Evolutionary conservation across 92 coral and sea anemone species (phyloP).

Genomic region (Diadumene lineata): DNA sequence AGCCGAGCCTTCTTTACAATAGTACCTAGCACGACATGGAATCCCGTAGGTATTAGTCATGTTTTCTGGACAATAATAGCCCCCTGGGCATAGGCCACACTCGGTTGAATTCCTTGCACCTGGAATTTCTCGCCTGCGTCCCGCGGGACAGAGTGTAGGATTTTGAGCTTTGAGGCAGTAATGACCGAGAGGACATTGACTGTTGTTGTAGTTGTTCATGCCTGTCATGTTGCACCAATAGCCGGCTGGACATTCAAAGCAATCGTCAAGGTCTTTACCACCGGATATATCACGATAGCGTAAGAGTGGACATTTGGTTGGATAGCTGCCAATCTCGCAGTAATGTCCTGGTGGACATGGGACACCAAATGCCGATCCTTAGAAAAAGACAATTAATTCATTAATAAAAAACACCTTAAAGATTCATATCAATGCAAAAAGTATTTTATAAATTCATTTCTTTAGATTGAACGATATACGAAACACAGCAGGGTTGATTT

Average conservation of each 20-base stretch:
- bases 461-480: too few relatives aligned
- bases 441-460: too few relatives aligned
- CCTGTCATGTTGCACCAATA: slow-evolving; percentile 97
- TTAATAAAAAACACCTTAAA: too few relatives aligned
- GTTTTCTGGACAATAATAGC: slow-evolving; percentile 83
- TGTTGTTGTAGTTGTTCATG: slow-evolving; percentile 79
- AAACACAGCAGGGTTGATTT: too few relatives aligned
- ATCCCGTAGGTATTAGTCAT: slow-evolving; percentile 76
- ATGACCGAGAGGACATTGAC: slow-evolving; percentile 90
- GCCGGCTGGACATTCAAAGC: slow-evolving; percentile 96
- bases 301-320: slow-evolving; percentile 78
- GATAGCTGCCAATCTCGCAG: slow-evolving; percentile 66
- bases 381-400: neutral
- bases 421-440: too few relatives aligned
- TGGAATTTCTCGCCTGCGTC: slow-evolving; percentile 71
- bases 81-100: slow-evolving; percentile 85
- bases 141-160: slow-evolving; percentile 84
- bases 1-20: slow-evolving; percentile 75
- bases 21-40: slow-evolving; percentile 75
- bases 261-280: slow-evolving; percentile 73
- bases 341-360: slow-evolving; percentile 88
- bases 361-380: slow-evolving; percentile 74
- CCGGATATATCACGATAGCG: slow-evolving; percentile 85
- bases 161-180: slow-evolving; percentile 82
- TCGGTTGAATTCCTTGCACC: slow-evolving; percentile 80